phyloP scores from a whole-genome alignment of 2,888 invertebrate genomes.

The Protophormia terraenovae region DNA sequence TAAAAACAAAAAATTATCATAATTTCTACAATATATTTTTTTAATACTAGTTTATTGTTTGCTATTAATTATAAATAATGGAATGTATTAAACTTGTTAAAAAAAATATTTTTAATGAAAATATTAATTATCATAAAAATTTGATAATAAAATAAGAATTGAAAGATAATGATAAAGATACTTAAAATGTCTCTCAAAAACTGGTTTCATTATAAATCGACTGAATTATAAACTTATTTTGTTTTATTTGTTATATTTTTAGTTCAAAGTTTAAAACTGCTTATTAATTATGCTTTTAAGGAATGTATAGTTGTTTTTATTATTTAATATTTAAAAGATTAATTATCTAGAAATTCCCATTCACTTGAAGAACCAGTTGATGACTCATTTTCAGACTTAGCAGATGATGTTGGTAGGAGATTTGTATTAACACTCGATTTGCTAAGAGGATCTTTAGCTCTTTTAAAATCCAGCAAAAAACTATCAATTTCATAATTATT shows the following conservation, averaged over 20 bases:
- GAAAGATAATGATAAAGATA: neutral
- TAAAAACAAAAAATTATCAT: too few species aligned
- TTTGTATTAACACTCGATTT: slow-evolving; percentile 22
- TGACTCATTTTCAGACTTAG: slow-evolving; percentile 70
- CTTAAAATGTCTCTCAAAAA: neutral
- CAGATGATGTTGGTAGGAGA: slow-evolving; percentile 62
- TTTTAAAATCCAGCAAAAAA: slow-evolving; percentile 75
- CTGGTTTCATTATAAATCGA: neutral
- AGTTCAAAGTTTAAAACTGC: slow-evolving; percentile 27
- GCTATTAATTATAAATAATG: too few species aligned
- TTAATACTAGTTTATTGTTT: too few species aligned
- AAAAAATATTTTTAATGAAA: too few species aligned
- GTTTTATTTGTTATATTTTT: neutral
- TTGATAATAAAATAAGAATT: too few species aligned
- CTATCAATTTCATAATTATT: slow-evolving; percentile 71
- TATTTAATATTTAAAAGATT: slow-evolving; percentile 40
- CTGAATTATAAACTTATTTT: neutral
- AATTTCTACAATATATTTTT: too few species aligned
- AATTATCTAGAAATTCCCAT: slow-evolving; percentile 80
- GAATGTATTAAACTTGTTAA: too few species aligned
- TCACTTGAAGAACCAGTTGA: slow-evolving; percentile 76
- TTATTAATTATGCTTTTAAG: slow-evolving; percentile 16
- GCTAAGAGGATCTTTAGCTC: slow-evolving; percentile 72
- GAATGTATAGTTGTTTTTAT: slow-evolving; percentile 30
- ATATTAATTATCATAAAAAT: too few species aligned